Base-by-base conservation (phyloP, 2,888 invertebrate species). In the Dasysyrphus tricinctus region DNA sequence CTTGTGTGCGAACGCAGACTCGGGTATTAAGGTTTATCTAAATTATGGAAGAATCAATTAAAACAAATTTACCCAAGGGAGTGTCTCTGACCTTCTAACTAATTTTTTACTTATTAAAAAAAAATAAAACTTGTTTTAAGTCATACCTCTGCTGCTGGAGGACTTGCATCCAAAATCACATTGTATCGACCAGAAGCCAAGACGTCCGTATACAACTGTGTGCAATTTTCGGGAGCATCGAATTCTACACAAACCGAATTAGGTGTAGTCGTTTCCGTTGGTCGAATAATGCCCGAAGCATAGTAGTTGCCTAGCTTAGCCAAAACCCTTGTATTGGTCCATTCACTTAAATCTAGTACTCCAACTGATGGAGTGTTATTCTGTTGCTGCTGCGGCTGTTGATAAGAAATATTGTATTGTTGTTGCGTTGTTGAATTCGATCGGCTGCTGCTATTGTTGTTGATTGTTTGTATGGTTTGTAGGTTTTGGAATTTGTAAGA, bases 91-190 rank as follows among this genome's bases (percentile, higher is more conserved):
- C 24, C 3, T 24, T 24, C 24, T 2, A 24, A 24, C 24, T 24
- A 2, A 24, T 24, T 24, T 24, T 3, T 32, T 6, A 32, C 32
- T 32, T 32, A 32, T 32, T 6, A 32, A 32, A 7, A 32, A 32
- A 32, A 32, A 4, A 32, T 32, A 32, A 3, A 6, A 32, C 0
- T 32, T 5, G 6, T 32, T 32, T 32, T 3, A 63, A 14, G 57
- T 89, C 90, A 88, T 90, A 98, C 95, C 93, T 97, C 96, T 89
- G 95, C 96, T 89, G 95, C 94, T 90, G 95, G 96, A 42, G 98
- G 98, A 93, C 97, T 97, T 89, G 98, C 97, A 92, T 99, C 98
- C 90, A 97, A 96, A 90, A 98, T 97, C 91, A 98, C 96, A 93
- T 97, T 97, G 93, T 95, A 96, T 91, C 96, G 96, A 90, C 96